Conservation (phyloP, 2,888 invertebrate species). For the Tenodera sinensis region DNA sequence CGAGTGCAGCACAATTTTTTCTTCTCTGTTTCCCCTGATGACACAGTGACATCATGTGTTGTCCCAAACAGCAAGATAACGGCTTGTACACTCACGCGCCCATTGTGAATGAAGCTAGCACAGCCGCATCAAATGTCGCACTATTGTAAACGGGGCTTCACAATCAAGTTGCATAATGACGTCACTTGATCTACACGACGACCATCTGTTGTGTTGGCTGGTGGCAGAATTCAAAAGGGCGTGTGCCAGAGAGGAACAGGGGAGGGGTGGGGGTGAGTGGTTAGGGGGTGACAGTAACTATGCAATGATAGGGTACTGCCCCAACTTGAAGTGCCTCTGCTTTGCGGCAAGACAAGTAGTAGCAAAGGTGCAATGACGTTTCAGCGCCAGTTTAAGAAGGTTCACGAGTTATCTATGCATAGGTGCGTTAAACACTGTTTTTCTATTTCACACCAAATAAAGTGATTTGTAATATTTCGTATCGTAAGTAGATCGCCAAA, state of each 20-base stretch:
- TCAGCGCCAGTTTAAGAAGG: neutral
- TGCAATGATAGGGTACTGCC: neutral
- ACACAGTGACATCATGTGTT: neutral
- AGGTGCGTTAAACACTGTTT: too few species aligned
- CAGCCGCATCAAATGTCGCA: neutral
- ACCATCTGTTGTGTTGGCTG: neutral
- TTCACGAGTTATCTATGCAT: neutral
- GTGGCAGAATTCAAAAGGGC: neutral
- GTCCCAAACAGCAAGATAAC: neutral
- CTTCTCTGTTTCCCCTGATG: too few species aligned
- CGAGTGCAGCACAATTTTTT: too few species aligned
- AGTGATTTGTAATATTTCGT: too few species aligned
- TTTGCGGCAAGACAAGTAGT: neutral
- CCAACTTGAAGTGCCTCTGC: neutral
- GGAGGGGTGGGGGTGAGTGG: neutral
- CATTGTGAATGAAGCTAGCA: neutral
- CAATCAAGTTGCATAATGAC: neutral
- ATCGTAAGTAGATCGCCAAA: too few species aligned
- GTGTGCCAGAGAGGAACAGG: neutral
- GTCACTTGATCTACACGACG: neutral
- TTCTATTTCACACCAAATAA: too few species aligned
- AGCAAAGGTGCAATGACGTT: neutral
- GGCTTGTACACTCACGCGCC: neutral
- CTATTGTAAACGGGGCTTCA: neutral
- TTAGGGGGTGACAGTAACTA: neutral